Conservation (phyloP, 2,797 vertebrate genomes). For the Miichthys miiuy region DNA sequence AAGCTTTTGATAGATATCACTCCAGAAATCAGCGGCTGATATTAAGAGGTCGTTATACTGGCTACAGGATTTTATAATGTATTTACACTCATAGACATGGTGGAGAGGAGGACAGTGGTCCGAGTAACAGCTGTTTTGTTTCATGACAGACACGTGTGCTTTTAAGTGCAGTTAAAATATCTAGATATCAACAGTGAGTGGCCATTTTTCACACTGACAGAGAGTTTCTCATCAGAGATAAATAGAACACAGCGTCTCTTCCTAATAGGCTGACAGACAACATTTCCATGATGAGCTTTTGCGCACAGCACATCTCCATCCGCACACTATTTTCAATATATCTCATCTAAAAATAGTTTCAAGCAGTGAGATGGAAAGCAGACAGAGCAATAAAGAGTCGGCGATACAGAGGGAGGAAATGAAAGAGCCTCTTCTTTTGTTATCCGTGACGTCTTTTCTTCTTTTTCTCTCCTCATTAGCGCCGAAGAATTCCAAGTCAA, state of each 20-base stretch:
- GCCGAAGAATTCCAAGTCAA: conserved; percentile 55
- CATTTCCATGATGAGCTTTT: conserved; percentile 52
- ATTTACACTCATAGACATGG: conserved; percentile 55
- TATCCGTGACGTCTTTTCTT: conserved; percentile 58
- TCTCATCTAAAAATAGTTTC: conserved; percentile 77
- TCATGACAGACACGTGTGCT: conserved; percentile 74
- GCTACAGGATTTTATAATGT: conserved; percentile 52
- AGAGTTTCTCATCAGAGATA: conserved; percentile 54
- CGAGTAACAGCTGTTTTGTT: conserved; percentile 52
- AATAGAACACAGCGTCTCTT: conserved; percentile 46
- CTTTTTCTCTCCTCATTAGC: conserved; percentile 62
- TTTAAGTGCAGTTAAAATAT: conserved; percentile 75
- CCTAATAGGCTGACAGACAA: conserved; percentile 55
- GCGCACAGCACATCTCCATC: conserved; percentile 49
- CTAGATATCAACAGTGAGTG: conserved; percentile 81
- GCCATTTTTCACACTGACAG: conserved; percentile 81
- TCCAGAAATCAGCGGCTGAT: conserved; percentile 46
- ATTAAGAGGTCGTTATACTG: conserved; percentile 52
- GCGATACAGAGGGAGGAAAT: conserved; percentile 48
- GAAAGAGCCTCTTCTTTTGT: conserved; percentile 57
- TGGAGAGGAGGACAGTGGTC: conserved; percentile 41
- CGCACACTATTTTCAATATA: conserved; percentile 66
- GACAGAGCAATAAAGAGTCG: conserved; percentile 65
- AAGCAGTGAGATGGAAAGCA: conserved; percentile 60
- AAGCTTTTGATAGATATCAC: conserved; percentile 53